Evolutionary conservation across 2,888 invertebrate genomes (phyloP).

Genomic region (Papilio demoleus): DNA sequence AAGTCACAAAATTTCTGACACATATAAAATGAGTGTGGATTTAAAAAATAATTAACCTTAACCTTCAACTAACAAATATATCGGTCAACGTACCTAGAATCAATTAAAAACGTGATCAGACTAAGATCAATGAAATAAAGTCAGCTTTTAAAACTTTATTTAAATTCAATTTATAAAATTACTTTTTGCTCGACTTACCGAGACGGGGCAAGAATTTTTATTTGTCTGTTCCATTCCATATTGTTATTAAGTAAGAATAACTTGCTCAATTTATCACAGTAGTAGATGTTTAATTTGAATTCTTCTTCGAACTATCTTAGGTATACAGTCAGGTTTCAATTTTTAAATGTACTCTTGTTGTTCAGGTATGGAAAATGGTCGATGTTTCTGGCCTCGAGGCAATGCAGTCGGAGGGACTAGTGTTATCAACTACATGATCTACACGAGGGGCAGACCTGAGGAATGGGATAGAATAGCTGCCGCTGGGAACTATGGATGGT

Average conservation of each 20-base stretch:
- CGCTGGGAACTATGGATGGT: slow-evolving; percentile 87
- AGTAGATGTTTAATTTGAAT: background rate
- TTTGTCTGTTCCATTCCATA: background rate
- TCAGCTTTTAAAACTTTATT: background rate
- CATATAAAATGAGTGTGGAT: too few species aligned
- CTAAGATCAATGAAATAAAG: background rate
- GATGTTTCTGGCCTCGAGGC: slow-evolving; percentile 79
- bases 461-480: slow-evolving; percentile 87
- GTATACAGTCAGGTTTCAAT: background rate
- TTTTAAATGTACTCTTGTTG: slow-evolving; percentile 27
- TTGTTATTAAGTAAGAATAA: too few species aligned
- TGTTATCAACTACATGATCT: slow-evolving; percentile 84
- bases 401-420: slow-evolving; percentile 77
- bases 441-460: slow-evolving; percentile 85
- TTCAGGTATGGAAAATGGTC: slow-evolving; percentile 70
- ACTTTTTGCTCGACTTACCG: background rate
- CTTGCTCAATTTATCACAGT: background rate
- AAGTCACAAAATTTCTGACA: too few species aligned
- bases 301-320: background rate
- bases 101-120: background rate
- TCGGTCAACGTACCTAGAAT: background rate
- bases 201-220: background rate
- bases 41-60: background rate
- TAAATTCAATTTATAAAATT: background rate
- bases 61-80: background rate